Evolutionary conservation across 2,113 vertebrate genomes (phyloP).

Genomic region (Eretmochelys imbricata): DNA sequence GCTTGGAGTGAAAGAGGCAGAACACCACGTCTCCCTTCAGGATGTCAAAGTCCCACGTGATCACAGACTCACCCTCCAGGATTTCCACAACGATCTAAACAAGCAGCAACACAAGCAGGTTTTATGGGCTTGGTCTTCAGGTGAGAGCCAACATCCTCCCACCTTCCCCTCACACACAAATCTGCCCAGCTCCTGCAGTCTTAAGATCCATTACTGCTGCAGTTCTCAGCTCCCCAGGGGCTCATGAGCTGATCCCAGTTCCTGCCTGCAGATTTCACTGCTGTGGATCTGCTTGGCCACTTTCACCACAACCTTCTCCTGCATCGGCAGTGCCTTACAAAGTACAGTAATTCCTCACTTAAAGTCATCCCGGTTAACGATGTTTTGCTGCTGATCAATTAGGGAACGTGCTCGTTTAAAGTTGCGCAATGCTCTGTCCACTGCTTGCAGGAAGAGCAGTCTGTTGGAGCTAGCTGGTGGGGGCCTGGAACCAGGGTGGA

Average conservation of each 20-base stretch:
- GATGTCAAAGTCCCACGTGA: slow-evolving; percentile 91
- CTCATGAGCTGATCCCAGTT: not conserved
- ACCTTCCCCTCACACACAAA: not conserved
- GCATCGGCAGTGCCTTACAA: not conserved
- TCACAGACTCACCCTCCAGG: slow-evolving; percentile 84
- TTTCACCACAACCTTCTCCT: not conserved
- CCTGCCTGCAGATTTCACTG: not conserved
- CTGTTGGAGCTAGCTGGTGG: no score
- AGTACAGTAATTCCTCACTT: not conserved
- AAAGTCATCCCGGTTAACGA: no score
- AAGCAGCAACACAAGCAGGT: not conserved
- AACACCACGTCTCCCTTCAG: slow-evolving; percentile 86
- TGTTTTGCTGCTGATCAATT: no score
- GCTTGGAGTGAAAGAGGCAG: slow-evolving; percentile 85
- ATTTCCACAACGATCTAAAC: slow-evolving; percentile 82
- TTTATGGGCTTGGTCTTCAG: not conserved
- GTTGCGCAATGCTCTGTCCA: no score
- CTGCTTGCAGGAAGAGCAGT: no score
- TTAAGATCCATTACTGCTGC: not conserved
- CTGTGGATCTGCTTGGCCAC: not conserved
- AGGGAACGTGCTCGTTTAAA: no score
- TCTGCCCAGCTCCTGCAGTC: not conserved
- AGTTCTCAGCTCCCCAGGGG: not conserved
- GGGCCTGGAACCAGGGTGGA: no score
- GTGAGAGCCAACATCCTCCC: not conserved